Percentiles rank a stretch among this genome's conserved stretches.
Evolutionary conservation across 2,888 invertebrate genomes (phyloP).

Genomic region (Eristalis tenax): DNA sequence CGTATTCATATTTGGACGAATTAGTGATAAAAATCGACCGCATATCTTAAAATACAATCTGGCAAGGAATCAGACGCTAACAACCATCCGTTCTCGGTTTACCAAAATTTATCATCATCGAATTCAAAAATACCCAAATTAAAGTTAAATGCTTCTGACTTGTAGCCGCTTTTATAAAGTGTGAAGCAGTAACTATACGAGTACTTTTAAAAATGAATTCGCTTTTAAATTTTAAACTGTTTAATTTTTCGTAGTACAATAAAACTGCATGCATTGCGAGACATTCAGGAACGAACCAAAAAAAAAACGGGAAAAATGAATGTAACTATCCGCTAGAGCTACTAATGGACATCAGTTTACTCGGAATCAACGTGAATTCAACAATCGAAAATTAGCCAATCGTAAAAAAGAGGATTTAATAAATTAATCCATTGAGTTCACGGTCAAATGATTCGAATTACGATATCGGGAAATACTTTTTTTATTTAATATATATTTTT

Average conservation of each 20-base stretch:
- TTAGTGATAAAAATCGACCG: too few relatives aligned
- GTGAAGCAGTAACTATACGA: not conserved
- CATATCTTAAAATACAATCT: too few relatives aligned
- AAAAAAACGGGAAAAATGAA: not conserved
- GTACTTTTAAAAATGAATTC: constrained; percentile 48
- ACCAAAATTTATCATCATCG: not conserved
- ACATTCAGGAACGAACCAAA: constrained; percentile 3
- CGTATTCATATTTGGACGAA: too few relatives aligned
- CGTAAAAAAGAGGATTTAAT: constrained; percentile 52
- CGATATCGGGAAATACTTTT: constrained; percentile 7
- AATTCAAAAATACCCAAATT: not conserved
- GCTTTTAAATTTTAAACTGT: not conserved
- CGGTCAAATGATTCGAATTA: constrained; percentile 62
- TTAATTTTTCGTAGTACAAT: constrained; percentile 18
- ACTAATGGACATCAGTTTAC: constrained; percentile 37
- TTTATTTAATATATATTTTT: not conserved
- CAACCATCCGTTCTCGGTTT: not conserved
- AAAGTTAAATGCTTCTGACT: not conserved
- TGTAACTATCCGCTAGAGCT: constrained; percentile 12
- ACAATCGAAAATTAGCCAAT: constrained; percentile 53
- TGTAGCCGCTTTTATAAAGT: not conserved
- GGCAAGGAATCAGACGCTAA: too few relatives aligned
- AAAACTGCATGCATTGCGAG: not conserved
- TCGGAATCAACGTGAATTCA: constrained; percentile 45
- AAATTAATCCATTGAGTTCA: constrained; percentile 53